Percentiles rank a stretch among this genome's conserved stretches.
Evolutionary conservation across 2,888 invertebrate species (phyloP).

Genomic region (Dicyrtomina minuta): DNA sequence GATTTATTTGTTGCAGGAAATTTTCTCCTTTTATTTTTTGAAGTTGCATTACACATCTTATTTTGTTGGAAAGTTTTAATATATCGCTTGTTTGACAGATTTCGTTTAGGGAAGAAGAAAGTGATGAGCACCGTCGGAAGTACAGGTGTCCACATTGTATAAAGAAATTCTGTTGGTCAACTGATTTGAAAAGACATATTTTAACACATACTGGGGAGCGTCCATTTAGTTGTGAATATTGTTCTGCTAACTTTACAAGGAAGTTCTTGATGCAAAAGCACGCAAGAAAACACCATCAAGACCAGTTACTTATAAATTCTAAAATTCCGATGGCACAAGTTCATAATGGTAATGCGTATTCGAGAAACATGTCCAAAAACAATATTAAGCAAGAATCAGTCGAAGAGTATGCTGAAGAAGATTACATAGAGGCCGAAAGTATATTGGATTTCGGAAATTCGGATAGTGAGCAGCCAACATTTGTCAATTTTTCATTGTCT

Average conservation of each 20-base stretch:
- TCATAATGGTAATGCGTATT: not conserved
- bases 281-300: conserved; percentile 55
- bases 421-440: not conserved
- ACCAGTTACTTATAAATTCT: not conserved
- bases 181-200: conserved; percentile 58
- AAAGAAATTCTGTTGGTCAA: conserved; percentile 58
- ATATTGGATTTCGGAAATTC: too few relatives aligned
- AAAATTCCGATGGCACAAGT: not conserved
- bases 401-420: not conserved
- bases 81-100: too few relatives aligned
- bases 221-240: conserved; percentile 57
- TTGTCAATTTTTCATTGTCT: not conserved
- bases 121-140: conserved; percentile 45
- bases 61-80: too few relatives aligned
- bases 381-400: too few relatives aligned
- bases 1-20: too few relatives aligned
- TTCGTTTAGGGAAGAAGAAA: conserved; percentile 25
- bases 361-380: too few relatives aligned
- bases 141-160: conserved; percentile 57
- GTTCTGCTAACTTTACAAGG: conserved; percentile 57
- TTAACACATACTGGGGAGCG: conserved; percentile 58
- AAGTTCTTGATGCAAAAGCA: conserved; percentile 59
- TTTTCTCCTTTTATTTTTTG: too few relatives aligned
- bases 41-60: too few relatives aligned
- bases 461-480: not conserved